Conservation (phyloP, 2,113 vertebrate species). For the Xiphophorus hellerii region DNA sequence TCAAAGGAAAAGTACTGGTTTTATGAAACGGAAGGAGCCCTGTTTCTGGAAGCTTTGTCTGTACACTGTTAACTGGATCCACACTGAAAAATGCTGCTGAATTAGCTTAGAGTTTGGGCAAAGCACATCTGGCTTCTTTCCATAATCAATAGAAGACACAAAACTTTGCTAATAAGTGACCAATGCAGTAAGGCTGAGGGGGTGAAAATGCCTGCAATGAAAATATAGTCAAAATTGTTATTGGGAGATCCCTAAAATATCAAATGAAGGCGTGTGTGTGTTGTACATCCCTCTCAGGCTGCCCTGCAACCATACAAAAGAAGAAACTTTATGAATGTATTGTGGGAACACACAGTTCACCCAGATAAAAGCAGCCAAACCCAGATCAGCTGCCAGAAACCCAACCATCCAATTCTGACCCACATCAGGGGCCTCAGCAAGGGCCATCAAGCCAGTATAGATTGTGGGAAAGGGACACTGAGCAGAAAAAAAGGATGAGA, state of each 20-base stretch:
- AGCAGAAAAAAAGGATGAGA: constrained; percentile 2
- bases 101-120: background rate
- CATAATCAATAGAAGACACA: background rate
- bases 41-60: background rate
- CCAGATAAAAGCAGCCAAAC: constrained; percentile 27
- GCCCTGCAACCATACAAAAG: background rate
- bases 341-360: constrained; percentile 25
- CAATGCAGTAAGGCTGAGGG: background rate
- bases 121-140: background rate
- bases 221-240: background rate
- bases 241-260: background rate
- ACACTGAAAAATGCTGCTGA: background rate
- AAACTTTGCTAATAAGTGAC: background rate
- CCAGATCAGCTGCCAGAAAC: constrained; percentile 43
- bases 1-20: background rate
- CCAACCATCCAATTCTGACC: constrained; percentile 46
- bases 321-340: constrained; percentile 4
- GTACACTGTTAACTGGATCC: background rate
- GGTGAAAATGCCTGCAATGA: background rate
- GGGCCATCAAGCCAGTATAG: constrained; percentile 32
- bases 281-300: background rate
- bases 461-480: constrained; percentile 13
- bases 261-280: background rate
- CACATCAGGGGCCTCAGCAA: constrained; percentile 36
- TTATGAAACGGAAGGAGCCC: background rate